Conservation (phyloP, 2,113 vertebrate genomes). For the Rhinolophus sinicus region DNA sequence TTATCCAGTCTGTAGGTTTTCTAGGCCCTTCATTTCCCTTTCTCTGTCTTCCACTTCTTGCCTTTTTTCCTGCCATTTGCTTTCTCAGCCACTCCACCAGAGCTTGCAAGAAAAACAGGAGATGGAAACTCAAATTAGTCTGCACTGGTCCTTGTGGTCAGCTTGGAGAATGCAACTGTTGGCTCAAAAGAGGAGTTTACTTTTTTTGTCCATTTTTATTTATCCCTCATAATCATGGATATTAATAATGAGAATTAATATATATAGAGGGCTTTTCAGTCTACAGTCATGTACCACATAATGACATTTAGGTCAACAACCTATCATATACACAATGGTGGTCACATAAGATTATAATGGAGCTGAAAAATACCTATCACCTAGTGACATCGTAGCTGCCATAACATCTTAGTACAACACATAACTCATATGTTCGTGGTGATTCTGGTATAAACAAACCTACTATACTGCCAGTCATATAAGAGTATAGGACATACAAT, state of each 20-base stretch:
- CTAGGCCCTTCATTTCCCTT: background rate
- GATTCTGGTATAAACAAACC: background rate
- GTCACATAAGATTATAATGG: background rate
- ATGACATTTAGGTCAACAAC: background rate
- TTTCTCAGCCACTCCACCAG: background rate
- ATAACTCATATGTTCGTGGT: background rate
- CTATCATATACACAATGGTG: background rate
- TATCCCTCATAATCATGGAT: background rate
- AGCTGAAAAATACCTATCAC: background rate
- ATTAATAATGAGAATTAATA: background rate
- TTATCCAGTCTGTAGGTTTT: background rate
- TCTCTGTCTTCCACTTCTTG: background rate
- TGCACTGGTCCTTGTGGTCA: background rate
- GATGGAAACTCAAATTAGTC: background rate
- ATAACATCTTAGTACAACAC: background rate
- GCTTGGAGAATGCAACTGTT: background rate
- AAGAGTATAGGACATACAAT: background rate
- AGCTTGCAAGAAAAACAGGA: background rate
- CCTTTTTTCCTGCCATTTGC: background rate
- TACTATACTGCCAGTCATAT: background rate
- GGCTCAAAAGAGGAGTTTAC: constrained; percentile 1
- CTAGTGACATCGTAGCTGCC: background rate
- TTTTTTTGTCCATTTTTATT: background rate
- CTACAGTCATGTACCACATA: background rate
- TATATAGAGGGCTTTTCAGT: background rate